Evolutionary conservation across 2,888 invertebrate species (phyloP), one percentile per base, ranked within the genome.

Genomic region (Pollenia amentaria): DNA sequence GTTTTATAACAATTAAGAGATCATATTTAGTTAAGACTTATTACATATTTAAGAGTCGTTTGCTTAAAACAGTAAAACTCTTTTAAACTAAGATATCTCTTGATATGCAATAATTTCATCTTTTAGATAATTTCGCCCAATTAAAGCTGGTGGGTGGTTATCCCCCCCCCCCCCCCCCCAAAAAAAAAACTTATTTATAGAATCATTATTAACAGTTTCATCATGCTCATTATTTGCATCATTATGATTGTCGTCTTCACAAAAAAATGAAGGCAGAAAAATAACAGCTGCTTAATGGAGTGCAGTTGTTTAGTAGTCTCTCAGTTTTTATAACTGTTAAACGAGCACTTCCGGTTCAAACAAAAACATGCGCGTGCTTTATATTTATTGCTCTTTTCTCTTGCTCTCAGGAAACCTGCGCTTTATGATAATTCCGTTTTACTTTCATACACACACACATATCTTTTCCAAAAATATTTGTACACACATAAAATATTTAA

Each of bases 341-440:
- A 73, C 80, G 80, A 81, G 53, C 46, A 84, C 80, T 84, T 87
- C 87, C 87, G 87, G 84, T 87, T 77, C 4, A 53, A 81, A 55
- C 51, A 21, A 57, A 73, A 79, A 38, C 77, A 84, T 87, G 87
- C 87, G 87, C 84, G 62, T 14, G 21, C n/a, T 55, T 48, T 44
- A 73, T 10, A 62, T 11, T 38, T 53, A 29, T 8, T 21, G 78
- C 78, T 79, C 62, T 72, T 53, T 65, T 29, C 60, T 53, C 44
- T 62, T 18, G 16, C 18, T 29, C 75, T 79, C 72, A 79, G 21
- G 18, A 65, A 60, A 46, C 67, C 21, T 79, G 84, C 84, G 84
- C 84, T 40, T 51, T 12, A 38, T 12, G 10, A 29, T 42, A 62
- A 38, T 62, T 70, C 42, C 48, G 44, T 64, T 79, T 11, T 14